A percentile compares a stretch with the other conserved stretches of the same genome.
phyloP scores from a whole-genome alignment of 2,797 vertebrate species.

The Lerista edwardsae region DNA sequence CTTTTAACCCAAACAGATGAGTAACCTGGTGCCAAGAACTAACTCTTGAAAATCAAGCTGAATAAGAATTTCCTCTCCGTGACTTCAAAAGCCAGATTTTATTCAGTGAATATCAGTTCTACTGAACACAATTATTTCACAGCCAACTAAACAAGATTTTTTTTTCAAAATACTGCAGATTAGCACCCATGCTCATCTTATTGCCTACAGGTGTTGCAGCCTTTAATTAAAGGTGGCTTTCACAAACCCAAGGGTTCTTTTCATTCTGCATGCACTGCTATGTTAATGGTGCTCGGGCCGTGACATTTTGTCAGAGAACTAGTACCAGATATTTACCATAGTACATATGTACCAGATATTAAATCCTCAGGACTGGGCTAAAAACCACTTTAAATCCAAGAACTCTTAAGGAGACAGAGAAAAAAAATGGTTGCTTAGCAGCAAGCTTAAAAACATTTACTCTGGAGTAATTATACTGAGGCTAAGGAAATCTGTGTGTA shows the following conservation, averaged over 20 bases:
- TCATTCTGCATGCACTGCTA: neutral
- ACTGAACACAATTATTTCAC: neutral
- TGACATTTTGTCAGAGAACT: neutral
- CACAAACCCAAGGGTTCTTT: neutral
- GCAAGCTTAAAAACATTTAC: neutral
- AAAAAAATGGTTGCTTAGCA: neutral
- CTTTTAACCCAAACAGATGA: neutral
- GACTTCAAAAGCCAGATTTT: neutral
- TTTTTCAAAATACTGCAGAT: neutral
- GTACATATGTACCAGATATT: too few relatives aligned
- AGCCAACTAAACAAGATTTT: neutral
- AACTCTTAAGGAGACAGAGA: neutral
- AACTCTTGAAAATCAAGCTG: neutral
- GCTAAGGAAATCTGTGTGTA: too few relatives aligned
- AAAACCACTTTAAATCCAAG: neutral
- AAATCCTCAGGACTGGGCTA: neutral
- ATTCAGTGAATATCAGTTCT: neutral
- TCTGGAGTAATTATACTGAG: neutral
- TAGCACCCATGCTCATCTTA: neutral
- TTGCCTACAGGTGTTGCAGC: neutral
- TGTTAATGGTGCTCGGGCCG: neutral
- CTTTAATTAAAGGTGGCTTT: neutral
- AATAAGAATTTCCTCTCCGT: neutral
- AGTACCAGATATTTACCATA: too few relatives aligned
- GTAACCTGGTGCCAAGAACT: neutral